phyloP scores from a whole-genome alignment of 92 coral and sea anemone genomes.

The Heteractis magnifica region DNA sequence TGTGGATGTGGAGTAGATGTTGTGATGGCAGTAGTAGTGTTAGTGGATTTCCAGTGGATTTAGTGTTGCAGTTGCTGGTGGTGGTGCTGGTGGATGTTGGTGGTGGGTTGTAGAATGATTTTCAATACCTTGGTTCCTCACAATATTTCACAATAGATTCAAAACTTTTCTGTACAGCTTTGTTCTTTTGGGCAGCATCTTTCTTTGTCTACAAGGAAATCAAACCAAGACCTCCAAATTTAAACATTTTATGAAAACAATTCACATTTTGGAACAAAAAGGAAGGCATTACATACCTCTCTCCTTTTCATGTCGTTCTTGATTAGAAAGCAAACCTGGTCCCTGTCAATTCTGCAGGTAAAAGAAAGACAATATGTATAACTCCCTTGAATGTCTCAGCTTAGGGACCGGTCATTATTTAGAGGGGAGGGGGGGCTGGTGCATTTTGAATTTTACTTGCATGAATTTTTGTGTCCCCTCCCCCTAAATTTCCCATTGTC shows the following conservation, averaged over 20 bases:
- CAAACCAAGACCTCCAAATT: neutral
- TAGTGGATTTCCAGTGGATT: too few relatives aligned
- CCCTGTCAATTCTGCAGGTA: slow-evolving; percentile 71
- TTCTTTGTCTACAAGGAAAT: slow-evolving; percentile 39
- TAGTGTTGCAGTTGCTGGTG: too few relatives aligned
- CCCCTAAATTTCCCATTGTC: too few relatives aligned
- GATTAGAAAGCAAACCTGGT: slow-evolving; percentile 78
- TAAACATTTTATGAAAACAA: neutral
- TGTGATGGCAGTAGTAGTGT: too few relatives aligned
- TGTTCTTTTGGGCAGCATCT: slow-evolving; percentile 51
- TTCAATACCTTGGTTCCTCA: slow-evolving; percentile 76
- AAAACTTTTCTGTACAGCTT: slow-evolving; percentile 76
- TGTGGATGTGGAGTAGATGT: too few relatives aligned
- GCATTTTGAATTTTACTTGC: too few relatives aligned
- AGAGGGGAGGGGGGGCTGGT: too few relatives aligned
- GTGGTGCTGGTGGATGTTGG: too few relatives aligned
- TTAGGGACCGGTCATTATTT: too few relatives aligned
- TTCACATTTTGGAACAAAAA: neutral
- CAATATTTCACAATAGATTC: slow-evolving; percentile 84
- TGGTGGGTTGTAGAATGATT: too few relatives aligned
- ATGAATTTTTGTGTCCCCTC: too few relatives aligned
- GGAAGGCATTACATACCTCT: slow-evolving; percentile 27
- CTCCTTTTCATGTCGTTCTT: slow-evolving; percentile 69
- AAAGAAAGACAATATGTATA: neutral
- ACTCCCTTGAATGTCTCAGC: neutral